These are phyloP conservation scores for Drosophila diplacantha DNA, from an alignment of 2,888 invertebrate species.

Conservation along the genomic window DNA sequence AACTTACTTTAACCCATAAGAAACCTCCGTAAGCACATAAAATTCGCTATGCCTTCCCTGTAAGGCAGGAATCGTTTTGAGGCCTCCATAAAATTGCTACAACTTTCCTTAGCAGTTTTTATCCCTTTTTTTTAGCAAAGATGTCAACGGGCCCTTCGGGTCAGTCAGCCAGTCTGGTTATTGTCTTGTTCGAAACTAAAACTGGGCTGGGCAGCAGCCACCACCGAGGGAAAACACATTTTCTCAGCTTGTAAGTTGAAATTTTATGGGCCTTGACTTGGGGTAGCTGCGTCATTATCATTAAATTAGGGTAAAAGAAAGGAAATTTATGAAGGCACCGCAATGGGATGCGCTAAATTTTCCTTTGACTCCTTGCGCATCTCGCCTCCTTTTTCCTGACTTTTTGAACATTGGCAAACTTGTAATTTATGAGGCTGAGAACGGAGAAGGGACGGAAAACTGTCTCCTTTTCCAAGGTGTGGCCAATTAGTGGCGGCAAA, in stretches of 20 bases:
- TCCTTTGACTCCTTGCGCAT: slow-evolving; percentile 50
- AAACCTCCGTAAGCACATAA: slow-evolving; percentile 52
- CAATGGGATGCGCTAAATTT: slow-evolving; percentile 67
- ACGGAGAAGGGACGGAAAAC: slow-evolving; percentile 37
- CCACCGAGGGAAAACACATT: slow-evolving; percentile 49
- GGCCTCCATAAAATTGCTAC: slow-evolving; percentile 52
- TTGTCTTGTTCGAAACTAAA: slow-evolving; percentile 43
- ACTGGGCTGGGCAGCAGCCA: slow-evolving; percentile 38
- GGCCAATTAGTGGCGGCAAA: slow-evolving; percentile 70
- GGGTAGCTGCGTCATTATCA: slow-evolving; percentile 61
- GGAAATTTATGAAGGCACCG: slow-evolving; percentile 58
- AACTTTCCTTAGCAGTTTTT: slow-evolving; percentile 49
- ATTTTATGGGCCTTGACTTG: slow-evolving; percentile 67
- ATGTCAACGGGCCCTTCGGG: slow-evolving; percentile 44
- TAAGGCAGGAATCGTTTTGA: not conserved
- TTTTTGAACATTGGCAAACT: slow-evolving; percentile 49
- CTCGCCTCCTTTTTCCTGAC: slow-evolving; percentile 18
- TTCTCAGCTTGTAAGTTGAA: slow-evolving; percentile 70
- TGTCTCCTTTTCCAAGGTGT: slow-evolving; percentile 42
- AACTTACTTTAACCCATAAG: slow-evolving; percentile 20
- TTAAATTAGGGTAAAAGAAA: slow-evolving; percentile 66
- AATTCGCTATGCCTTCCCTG: slow-evolving; percentile 54
- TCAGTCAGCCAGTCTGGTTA: slow-evolving; percentile 45
- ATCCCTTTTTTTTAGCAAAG: slow-evolving; percentile 46
- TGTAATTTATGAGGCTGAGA: slow-evolving; percentile 69